Evolutionary conservation across 2,888 invertebrate species (phyloP).

Genomic region (Ypsolopha scabrella): DNA sequence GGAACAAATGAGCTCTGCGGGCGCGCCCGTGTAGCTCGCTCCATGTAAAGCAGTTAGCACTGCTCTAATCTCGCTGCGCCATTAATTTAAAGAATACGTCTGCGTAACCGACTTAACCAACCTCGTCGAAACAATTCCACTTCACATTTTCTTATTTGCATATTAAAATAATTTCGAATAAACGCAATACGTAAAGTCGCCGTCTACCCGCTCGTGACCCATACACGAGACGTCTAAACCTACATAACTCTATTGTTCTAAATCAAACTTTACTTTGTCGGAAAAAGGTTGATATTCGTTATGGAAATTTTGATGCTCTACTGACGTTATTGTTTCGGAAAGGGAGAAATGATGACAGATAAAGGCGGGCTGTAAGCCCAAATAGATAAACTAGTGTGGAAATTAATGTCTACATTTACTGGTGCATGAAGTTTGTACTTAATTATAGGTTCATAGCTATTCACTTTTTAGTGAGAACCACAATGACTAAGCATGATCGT

Average conservation of each 20-base stretch:
- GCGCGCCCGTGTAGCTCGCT: conserved; percentile 52
- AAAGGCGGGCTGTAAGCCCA: conserved; percentile 67
- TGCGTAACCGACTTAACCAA: conserved; percentile 60
- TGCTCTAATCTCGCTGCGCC: conserved; percentile 65
- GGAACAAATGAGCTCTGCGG: conserved; percentile 51
- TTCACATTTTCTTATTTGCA: conserved; percentile 70
- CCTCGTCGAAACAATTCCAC: conserved; percentile 64
- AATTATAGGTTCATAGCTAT: conserved; percentile 67
- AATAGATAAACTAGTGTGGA: conserved; percentile 70
- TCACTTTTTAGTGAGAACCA: conserved; percentile 60
- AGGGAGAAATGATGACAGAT: conserved; percentile 59
- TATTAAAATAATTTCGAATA: conserved; percentile 70
- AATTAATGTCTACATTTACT: conserved; percentile 71
- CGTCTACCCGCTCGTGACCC: conserved; percentile 29
- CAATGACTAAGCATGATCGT: conserved; percentile 63
- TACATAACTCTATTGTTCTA: too few relatives aligned
- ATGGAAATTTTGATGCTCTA: not conserved
- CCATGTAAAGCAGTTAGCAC: conserved; percentile 68
- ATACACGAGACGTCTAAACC: not conserved
- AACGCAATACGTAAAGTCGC: conserved; percentile 64
- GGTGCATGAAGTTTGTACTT: conserved; percentile 69
- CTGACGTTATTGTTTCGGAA: not conserved
- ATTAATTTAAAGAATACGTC: conserved; percentile 70
- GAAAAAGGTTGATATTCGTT: too few relatives aligned
- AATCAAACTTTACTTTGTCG: too few relatives aligned